These are phyloP conservation scores for Dromiciops gliroides DNA, from an alignment of 2,113 vertebrate species.

Conservation along the genomic window DNA sequence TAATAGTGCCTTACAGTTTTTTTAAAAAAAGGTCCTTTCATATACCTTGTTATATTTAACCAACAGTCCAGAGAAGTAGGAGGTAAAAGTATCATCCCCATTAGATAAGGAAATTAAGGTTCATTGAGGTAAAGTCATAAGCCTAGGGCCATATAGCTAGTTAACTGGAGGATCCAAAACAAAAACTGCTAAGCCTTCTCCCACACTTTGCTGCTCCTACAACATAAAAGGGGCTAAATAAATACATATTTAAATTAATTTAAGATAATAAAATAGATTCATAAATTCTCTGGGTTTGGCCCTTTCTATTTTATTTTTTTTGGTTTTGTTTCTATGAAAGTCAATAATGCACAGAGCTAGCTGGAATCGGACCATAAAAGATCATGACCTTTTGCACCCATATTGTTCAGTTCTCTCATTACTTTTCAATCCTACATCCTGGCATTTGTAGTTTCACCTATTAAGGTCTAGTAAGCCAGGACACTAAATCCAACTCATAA, in stretches of 20 bases:
- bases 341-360: not conserved
- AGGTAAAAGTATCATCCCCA: not conserved
- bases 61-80: not conserved
- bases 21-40: not conserved
- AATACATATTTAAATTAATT: not conserved
- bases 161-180: not conserved
- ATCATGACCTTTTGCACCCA: not conserved
- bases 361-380: not conserved
- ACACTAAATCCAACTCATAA: not conserved
- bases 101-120: not conserved
- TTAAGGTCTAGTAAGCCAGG: not conserved
- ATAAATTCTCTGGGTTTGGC: not conserved
- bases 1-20: not conserved
- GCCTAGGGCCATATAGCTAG: not conserved
- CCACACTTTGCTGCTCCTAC: not conserved
- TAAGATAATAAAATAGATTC: not conserved
- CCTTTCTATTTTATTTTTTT: not conserved
- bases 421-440: not conserved
- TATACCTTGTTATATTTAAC: not conserved
- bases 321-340: not conserved
- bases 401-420: not conserved
- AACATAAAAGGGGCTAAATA: constrained; percentile 11
- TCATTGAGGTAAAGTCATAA: not conserved
- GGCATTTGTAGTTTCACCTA: not conserved
- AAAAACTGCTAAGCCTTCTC: not conserved